Percentiles rank a stretch among this genome's conserved stretches.
phyloP scores from a whole-genome alignment of 2,888 invertebrate species.

The Drosophila mulleri region DNA sequence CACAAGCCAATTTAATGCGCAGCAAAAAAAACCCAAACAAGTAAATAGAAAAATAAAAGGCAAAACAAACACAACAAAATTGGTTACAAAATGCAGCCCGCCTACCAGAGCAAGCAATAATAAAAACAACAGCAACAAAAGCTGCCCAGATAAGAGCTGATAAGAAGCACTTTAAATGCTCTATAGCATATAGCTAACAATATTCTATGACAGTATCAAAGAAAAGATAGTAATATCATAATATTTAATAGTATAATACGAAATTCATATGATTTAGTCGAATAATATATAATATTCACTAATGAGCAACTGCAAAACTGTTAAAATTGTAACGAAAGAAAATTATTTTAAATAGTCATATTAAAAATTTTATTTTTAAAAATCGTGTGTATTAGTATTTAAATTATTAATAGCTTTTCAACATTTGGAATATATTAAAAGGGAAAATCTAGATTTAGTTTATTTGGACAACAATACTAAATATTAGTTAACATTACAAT shows the following conservation, averaged over 20 bases:
- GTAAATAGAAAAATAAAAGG: conserved; percentile 39
- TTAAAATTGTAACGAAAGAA: too few relatives aligned
- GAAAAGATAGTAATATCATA: not conserved
- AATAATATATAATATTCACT: not conserved
- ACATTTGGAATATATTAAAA: too few relatives aligned
- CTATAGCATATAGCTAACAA: not conserved
- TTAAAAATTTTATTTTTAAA: too few relatives aligned
- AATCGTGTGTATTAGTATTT: too few relatives aligned
- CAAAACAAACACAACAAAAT: conserved; percentile 60
- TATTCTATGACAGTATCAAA: not conserved
- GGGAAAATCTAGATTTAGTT: too few relatives aligned
- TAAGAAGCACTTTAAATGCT: not conserved
- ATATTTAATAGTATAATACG: not conserved
- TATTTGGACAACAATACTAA: too few relatives aligned
- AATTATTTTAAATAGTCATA: too few relatives aligned
- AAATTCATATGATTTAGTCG: not conserved
- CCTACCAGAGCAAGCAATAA: conserved; percentile 41
- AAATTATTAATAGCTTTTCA: too few relatives aligned
- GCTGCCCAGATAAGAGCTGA: not conserved
- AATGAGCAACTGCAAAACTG: too few relatives aligned
- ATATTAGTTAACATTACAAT: too few relatives aligned
- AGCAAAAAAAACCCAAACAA: conserved; percentile 14
- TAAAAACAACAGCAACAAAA: conserved; percentile 34
- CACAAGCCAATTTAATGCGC: conserved; percentile 73
- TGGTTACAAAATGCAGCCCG: conserved; percentile 66